Evolutionary conservation across 2,113 vertebrate species (phyloP).

Genomic region (Hippocampus barbouri): DNA sequence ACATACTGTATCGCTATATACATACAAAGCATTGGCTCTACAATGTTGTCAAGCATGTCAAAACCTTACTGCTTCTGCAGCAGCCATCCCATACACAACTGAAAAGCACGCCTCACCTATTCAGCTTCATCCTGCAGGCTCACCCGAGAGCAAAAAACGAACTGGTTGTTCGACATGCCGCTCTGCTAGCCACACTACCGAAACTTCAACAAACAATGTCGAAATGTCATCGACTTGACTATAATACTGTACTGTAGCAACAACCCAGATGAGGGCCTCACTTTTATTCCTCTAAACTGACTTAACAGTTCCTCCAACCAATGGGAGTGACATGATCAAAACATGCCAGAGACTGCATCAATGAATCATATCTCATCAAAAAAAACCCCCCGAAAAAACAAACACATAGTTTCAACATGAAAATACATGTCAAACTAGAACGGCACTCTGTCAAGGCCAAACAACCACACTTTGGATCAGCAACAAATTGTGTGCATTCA

Average conservation of each 20-base stretch:
- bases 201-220: slow-evolving; percentile 2
- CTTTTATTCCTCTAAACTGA: background rate
- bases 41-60: background rate
- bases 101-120: background rate
- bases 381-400: background rate
- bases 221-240: background rate
- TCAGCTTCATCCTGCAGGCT: slow-evolving; percentile 16
- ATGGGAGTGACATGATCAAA: background rate
- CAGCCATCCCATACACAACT: background rate
- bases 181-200: background rate
- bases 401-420: background rate
- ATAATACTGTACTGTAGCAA: background rate
- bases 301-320: background rate
- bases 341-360: background rate
- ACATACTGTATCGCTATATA: no score
- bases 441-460: background rate
- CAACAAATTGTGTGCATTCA: background rate
- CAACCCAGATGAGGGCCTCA: background rate
- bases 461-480: background rate
- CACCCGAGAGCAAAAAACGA: slow-evolving; percentile 44
- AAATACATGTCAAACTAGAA: background rate
- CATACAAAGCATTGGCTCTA: no score
- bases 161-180: slow-evolving; percentile 65
- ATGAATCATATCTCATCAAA: slow-evolving; percentile 5
- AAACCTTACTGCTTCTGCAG: slow-evolving; percentile 17